phyloP scores from a whole-genome alignment of 1,140 invertebrate genomes.

The Lamellibrachia luymesi region DNA sequence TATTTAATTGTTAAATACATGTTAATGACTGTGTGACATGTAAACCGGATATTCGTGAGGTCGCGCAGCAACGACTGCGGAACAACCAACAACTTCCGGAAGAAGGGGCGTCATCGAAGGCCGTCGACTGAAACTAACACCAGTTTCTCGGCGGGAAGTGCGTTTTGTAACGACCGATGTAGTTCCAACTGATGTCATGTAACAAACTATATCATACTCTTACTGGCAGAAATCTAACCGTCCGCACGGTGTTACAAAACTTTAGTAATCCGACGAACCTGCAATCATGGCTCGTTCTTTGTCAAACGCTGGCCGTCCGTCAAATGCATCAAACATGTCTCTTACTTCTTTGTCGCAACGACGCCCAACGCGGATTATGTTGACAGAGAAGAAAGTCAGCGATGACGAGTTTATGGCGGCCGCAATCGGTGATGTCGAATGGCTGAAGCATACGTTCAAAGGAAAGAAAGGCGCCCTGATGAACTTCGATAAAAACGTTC shows the following conservation, averaged over 20 bases:
- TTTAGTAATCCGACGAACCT: neutral
- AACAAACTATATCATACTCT: neutral
- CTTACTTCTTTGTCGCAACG: neutral
- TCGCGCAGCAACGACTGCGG: neutral
- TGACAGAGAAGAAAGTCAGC: constrained; percentile 44
- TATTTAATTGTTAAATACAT: neutral
- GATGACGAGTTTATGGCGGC: constrained; percentile 58
- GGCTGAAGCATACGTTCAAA: constrained; percentile 54
- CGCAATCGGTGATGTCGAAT: constrained; percentile 56
- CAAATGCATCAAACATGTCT: neutral
- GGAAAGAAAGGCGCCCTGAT: constrained; percentile 40
- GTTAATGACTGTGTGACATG: neutral
- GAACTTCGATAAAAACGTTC: constrained; percentile 56
- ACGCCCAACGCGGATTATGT: neutral
- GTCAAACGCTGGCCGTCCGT: neutral
- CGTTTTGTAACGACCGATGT: neutral
- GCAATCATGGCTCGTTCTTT: neutral
- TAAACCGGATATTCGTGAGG: neutral
- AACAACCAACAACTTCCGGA: neutral
- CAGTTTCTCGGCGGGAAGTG: neutral
- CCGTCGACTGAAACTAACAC: neutral
- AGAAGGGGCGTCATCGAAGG: neutral
- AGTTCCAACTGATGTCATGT: neutral
- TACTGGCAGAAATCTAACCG: neutral
- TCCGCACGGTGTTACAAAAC: neutral